Percentiles rank a stretch among this genome's conserved stretches.
Conservation (phyloP, 2,888 invertebrate species). For the Hofmannophila pseudospretella region DNA sequence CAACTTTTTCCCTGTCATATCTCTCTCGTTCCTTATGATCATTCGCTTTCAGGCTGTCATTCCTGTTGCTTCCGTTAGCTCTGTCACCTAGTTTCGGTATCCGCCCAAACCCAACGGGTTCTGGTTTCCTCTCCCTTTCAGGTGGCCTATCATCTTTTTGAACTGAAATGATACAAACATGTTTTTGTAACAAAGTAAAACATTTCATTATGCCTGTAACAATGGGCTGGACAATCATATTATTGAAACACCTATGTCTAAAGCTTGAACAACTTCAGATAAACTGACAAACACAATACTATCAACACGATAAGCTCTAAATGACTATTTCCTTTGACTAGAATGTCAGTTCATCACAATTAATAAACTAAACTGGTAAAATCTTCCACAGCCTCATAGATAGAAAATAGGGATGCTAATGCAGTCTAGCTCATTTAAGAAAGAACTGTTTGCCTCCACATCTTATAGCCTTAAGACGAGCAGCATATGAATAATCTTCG, state of each 20-base stretch:
- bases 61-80: conserved; percentile 30
- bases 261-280: background rate
- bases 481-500: no score
- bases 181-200: conserved; percentile 8
- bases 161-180: conserved; percentile 28
- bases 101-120: conserved; percentile 48
- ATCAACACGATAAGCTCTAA: background rate
- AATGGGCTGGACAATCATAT: background rate
- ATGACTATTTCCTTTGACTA: background rate
- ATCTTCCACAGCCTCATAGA: no score
- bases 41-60: conserved; percentile 35
- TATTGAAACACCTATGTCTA: background rate
- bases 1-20: conserved; percentile 7
- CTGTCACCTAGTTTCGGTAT: conserved; percentile 76
- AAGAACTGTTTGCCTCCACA: background rate
- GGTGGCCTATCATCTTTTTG: conserved; percentile 41
- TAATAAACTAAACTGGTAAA: no score
- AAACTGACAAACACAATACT: background rate
- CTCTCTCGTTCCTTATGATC: conserved; percentile 33
- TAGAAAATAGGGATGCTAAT: no score
- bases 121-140: conserved; percentile 53
- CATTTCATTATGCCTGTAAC: background rate
- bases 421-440: no score
- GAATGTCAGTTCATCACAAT: no score
- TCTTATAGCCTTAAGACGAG: background rate